Conservation (phyloP, 2,888 invertebrate species). For the Tipula confusa region DNA sequence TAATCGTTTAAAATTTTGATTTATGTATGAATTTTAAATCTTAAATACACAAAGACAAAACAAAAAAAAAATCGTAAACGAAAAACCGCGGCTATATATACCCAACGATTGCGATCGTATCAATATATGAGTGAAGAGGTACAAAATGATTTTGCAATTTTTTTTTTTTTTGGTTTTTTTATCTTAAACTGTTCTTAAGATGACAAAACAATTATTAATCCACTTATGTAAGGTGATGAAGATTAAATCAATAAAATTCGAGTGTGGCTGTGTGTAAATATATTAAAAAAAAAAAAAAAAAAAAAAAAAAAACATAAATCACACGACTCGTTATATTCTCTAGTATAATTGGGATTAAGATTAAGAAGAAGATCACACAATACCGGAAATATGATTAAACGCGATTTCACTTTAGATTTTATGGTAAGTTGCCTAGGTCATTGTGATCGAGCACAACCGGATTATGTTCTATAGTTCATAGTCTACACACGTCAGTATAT, state of each 20-base stretch:
- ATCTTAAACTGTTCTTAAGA: background rate
- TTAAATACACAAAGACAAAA: background rate
- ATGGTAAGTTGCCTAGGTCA: background rate
- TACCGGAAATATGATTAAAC: background rate
- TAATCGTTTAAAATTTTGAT: background rate
- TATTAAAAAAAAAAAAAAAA: no score
- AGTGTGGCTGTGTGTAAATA: background rate
- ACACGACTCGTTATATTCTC: background rate
- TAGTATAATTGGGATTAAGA: background rate
- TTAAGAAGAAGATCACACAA: background rate
- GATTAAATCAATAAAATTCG: background rate
- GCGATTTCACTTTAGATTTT: background rate
- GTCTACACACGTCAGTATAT: background rate
- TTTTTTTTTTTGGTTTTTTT: background rate
- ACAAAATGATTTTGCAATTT: constrained; percentile 17
- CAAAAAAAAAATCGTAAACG: background rate
- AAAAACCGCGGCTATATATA: background rate
- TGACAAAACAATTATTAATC: constrained; percentile 25
- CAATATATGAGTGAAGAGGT: background rate
- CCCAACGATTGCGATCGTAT: background rate
- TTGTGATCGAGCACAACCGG: background rate
- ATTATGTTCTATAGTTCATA: background rate
- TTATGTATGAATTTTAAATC: background rate
- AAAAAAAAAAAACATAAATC: background rate
- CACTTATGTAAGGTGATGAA: constrained; percentile 3